Conservation (phyloP, 2,888 invertebrate species). For the Lottia gigantea region DNA sequence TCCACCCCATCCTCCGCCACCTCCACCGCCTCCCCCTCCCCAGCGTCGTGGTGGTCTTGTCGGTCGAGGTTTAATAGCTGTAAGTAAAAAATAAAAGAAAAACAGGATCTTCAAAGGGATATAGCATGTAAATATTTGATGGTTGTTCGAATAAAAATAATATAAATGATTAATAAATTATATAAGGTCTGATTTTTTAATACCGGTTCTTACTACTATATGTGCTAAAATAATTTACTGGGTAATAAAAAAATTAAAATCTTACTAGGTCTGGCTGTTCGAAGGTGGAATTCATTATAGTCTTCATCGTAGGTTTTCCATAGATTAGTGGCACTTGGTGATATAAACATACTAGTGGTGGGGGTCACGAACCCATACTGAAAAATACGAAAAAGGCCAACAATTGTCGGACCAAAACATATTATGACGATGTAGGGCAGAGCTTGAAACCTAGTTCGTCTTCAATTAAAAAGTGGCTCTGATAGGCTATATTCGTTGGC, state of each 20-base stretch:
- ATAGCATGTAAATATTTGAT: too few relatives aligned
- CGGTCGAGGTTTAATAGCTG: background rate
- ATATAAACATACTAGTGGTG: slow-evolving; percentile 78
- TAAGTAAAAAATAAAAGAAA: background rate
- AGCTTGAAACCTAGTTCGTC: background rate
- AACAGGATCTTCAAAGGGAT: too few relatives aligned
- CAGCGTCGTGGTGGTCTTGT: background rate
- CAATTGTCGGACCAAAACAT: background rate
- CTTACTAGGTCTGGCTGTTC: background rate
- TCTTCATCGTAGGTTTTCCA: slow-evolving; percentile 15
- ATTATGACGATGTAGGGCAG: background rate
- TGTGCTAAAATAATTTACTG: too few relatives aligned
- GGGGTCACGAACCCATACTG: slow-evolving; percentile 79
- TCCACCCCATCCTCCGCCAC: background rate
- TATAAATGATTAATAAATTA: too few relatives aligned
- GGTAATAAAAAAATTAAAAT: background rate
- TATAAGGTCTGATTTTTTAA: too few relatives aligned
- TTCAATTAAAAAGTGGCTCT: too few relatives aligned
- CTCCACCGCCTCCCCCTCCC: background rate
- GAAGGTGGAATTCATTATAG: background rate
- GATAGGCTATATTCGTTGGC: too few relatives aligned
- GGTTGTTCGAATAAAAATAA: too few relatives aligned
- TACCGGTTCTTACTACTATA: too few relatives aligned
- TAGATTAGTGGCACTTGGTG: slow-evolving; percentile 68
- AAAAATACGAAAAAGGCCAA: slow-evolving; percentile 27